These are phyloP conservation scores for Pegoplata infirma DNA, from an alignment of 2,888 invertebrate genomes.

Conservation along the genomic window DNA sequence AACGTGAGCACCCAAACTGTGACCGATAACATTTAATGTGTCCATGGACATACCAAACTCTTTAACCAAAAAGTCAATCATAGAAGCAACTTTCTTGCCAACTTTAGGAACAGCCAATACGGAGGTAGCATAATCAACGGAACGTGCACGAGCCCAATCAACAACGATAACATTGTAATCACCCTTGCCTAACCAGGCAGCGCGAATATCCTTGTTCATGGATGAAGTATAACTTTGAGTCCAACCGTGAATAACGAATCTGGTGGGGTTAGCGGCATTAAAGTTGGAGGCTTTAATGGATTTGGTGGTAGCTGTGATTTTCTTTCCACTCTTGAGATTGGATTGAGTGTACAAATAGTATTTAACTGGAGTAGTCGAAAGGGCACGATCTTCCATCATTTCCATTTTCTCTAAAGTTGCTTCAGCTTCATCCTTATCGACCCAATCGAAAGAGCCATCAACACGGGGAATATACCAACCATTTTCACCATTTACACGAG, in stretches of 20 bases:
- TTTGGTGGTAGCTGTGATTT: slow-evolving; percentile 61
- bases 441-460: slow-evolving; percentile 60
- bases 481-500: slow-evolving; percentile 61
- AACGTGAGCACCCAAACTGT: no score
- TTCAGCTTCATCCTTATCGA: slow-evolving; percentile 44
- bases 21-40: slow-evolving; percentile 80
- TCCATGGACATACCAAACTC: slow-evolving; percentile 78
- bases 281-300: slow-evolving; percentile 64
- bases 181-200: slow-evolving; percentile 80
- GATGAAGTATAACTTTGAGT: slow-evolving; percentile 77
- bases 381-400: slow-evolving; percentile 5
- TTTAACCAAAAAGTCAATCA: slow-evolving; percentile 78
- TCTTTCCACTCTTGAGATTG: slow-evolving; percentile 67
- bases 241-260: slow-evolving; percentile 80
- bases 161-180: slow-evolving; percentile 82
- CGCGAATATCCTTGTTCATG: slow-evolving; percentile 69
- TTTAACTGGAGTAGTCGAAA: slow-evolving; percentile 21
- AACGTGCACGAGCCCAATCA: slow-evolving; percentile 81
- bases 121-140: slow-evolving; percentile 80
- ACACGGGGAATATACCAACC: slow-evolving; percentile 64
- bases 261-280: slow-evolving; percentile 64
- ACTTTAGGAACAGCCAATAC: slow-evolving; percentile 76
- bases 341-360: slow-evolving; percentile 69
- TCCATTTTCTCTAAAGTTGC: neutral
- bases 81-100: no score